Evolutionary conservation across 2,888 invertebrate species (phyloP), one percentile per base, ranked within the genome.

Genomic region (Argyra leucocephala): DNA sequence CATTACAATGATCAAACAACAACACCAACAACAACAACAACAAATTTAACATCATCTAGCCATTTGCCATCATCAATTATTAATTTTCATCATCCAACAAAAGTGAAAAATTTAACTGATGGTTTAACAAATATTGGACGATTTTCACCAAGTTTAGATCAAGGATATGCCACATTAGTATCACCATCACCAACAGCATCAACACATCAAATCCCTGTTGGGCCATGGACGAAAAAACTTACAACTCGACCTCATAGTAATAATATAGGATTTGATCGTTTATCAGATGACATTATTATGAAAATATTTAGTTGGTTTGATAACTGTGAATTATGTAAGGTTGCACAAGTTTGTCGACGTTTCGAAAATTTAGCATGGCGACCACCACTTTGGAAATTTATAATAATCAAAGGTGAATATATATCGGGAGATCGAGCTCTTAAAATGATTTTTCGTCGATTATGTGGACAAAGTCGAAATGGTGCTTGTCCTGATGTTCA

Each of bases 281-380:
- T 90, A 61, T 82, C 86, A 0, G 90, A 91, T 75, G 86, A 88
- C 62, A 77, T 87, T 10, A 80, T 91, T 12, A 76, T 89, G 36
- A 85, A 84, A 73, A 85, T 92, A 66, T 88, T 91, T 72, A 83
- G 85, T 65, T 86, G 86, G 82, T 80, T 91, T 63, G 83, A 85
- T 64, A 88, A 88, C 69, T 84, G 86, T 71, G 88, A 90, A 71
- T 79, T 91, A 71, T 88, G 89, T 75, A 82, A 82, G 76, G 87
- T 88, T 77, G 90, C 88, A 1, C 83, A 88, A 65, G 90, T 91
- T 6, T 90, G 90, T 74, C 81, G 87, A 23, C 82, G 90, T 63
- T 90, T 91, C 79, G 89, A 90, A 78, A 83, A 85, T 69, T 81
- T 91, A 36, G 88, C 87, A 57, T 91, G 91, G 91, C 86, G 88